Evolutionary conservation across 2,888 invertebrate species (phyloP).

Genomic region (Antitype chi): DNA sequence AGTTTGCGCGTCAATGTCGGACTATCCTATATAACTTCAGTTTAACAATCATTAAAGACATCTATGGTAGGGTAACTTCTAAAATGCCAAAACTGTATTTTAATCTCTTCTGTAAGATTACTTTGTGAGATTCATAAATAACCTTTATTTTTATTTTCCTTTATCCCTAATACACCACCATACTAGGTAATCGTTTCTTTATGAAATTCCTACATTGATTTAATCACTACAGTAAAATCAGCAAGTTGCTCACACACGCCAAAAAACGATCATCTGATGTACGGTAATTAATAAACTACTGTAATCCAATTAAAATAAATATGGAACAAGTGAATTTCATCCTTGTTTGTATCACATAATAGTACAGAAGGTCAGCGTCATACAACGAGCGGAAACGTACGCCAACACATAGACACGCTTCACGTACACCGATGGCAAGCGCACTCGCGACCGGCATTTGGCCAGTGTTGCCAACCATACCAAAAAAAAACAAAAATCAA

Average conservation of each 20-base stretch:
- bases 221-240: background rate
- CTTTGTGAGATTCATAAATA: no score
- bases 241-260: background rate
- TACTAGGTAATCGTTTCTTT: background rate
- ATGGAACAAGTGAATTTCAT: conserved; percentile 51
- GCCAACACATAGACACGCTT: background rate
- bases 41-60: no score
- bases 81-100: no score
- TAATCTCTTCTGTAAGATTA: no score
- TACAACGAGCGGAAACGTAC: background rate
- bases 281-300: conserved; percentile 38
- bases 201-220: background rate
- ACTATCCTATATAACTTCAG: no score
- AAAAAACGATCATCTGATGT: conserved; percentile 21
- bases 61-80: no score
- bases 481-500: background rate
- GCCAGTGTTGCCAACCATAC: background rate
- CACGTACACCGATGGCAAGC: no score
- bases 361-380: background rate
- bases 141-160: no score
- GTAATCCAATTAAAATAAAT: conserved; percentile 59
- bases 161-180: no score
- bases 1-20: no score
- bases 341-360: conserved; percentile 6
- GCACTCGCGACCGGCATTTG: background rate